phyloP scores from a whole-genome alignment of 2,113 vertebrate species.

The Puntigrus tetrazona region DNA sequence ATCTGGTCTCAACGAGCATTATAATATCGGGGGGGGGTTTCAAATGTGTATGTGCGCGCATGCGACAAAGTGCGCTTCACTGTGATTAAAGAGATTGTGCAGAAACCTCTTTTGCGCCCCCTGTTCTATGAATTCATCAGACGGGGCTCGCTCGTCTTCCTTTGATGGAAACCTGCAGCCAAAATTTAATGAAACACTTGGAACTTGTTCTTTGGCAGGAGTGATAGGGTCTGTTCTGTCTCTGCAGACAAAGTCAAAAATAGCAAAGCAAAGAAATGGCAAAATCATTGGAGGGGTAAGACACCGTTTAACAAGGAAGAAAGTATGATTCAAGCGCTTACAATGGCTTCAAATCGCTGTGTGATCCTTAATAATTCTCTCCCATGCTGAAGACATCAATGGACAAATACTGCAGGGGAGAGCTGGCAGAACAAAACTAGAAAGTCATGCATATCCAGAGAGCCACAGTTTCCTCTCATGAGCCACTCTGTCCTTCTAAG shows the following conservation, averaged over 20 bases:
- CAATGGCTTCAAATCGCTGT: neutral
- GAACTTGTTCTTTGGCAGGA: slow-evolving; percentile 38
- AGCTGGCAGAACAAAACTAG: slow-evolving; percentile 30
- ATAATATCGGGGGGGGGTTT: slow-evolving; percentile 34
- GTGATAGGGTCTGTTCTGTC: slow-evolving; percentile 36
- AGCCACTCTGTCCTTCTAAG: neutral
- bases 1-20: slow-evolving; percentile 24
- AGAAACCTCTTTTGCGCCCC: slow-evolving; percentile 35
- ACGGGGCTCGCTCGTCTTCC: slow-evolving; percentile 2
- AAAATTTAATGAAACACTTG: slow-evolving; percentile 51
- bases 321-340: slow-evolving; percentile 31
- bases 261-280: slow-evolving; percentile 22
- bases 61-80: neutral
- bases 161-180: slow-evolving; percentile 49
- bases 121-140: slow-evolving; percentile 48
- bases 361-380: slow-evolving; percentile 41
- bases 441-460: slow-evolving; percentile 16
- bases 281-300: slow-evolving; percentile 12
- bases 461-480: slow-evolving; percentile 13
- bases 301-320: neutral
- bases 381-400: slow-evolving; percentile 40
- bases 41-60: neutral
- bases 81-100: slow-evolving; percentile 27
- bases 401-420: slow-evolving; percentile 26
- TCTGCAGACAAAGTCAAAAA: slow-evolving; percentile 25